Evolutionary conservation across 2,888 invertebrate genomes (phyloP).

Genomic region (Lissocephala sabroskyi): DNA sequence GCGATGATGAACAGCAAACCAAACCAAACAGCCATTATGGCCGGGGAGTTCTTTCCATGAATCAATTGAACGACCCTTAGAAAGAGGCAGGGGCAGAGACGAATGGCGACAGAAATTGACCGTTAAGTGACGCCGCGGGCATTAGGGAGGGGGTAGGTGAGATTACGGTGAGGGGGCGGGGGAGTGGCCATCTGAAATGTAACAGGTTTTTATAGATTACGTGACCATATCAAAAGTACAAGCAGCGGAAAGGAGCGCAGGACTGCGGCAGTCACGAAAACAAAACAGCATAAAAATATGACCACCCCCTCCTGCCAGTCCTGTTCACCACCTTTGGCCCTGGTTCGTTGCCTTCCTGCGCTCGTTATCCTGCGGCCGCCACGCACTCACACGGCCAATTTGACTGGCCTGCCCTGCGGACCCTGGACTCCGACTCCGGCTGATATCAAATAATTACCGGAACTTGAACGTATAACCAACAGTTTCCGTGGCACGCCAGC

Average conservation of each 20-base stretch:
- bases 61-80: conserved; percentile 33
- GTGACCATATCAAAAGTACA: conserved; percentile 42
- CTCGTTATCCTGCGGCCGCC: neutral
- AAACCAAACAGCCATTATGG: neutral
- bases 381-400: too few species aligned
- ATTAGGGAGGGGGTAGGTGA: neutral
- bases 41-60: conserved; percentile 24
- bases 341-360: neutral
- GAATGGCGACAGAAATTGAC: too few species aligned
- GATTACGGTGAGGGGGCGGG: neutral
- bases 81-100: neutral
- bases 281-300: conserved; percentile 13
- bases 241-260: neutral
- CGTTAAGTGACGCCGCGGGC: neutral
- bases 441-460: conserved; percentile 61
- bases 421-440: conserved; percentile 22
- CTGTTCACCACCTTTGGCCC: neutral
- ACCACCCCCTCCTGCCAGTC: neutral
- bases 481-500: conserved; percentile 40
- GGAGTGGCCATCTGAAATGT: conserved; percentile 14
- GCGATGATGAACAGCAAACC: neutral
- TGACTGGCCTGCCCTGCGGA: too few species aligned
- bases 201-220: conserved; percentile 60
- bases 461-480: conserved; percentile 57
- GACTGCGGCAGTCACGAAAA: conserved; percentile 12